Evolutionary conservation across 2,797 vertebrate genomes (phyloP).

Genomic region (Periparus ater): DNA sequence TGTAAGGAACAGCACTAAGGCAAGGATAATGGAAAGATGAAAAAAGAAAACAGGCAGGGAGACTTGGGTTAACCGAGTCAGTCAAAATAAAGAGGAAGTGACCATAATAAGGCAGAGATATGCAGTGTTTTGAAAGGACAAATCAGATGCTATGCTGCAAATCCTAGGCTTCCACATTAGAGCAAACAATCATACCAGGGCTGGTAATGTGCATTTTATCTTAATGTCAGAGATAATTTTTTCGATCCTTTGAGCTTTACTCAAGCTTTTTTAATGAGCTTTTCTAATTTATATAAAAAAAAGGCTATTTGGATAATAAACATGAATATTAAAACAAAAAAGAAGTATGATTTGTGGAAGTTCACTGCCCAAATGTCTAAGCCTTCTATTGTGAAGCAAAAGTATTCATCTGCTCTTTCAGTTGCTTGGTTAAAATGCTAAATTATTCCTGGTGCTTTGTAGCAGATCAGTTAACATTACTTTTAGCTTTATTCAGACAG

Average conservation of each 20-base stretch:
- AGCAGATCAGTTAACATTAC: conserved; percentile 64
- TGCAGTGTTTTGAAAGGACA: conserved; percentile 25
- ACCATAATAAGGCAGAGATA: conserved; percentile 47
- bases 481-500: conserved; percentile 67
- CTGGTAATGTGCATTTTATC: conserved; percentile 26
- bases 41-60: background rate
- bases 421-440: conserved; percentile 67
- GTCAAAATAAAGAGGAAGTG: background rate
- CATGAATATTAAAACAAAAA: conserved; percentile 63
- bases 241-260: conserved; percentile 15
- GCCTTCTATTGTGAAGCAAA: conserved; percentile 19
- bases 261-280: conserved; percentile 36
- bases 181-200: background rate
- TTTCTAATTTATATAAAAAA: conserved; percentile 21
- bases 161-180: conserved; percentile 20
- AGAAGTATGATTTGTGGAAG: conserved; percentile 16
- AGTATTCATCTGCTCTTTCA: conserved; percentile 60
- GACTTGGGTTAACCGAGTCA: background rate
- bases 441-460: conserved; percentile 71
- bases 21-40: background rate
- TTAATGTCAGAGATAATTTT: conserved; percentile 55
- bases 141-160: conserved; percentile 19
- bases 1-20: background rate
- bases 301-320: conserved; percentile 38
- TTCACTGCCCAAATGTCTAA: conserved; percentile 32